Conservation (phyloP, 2,797 vertebrate species). For the Rallus crepitans region DNA sequence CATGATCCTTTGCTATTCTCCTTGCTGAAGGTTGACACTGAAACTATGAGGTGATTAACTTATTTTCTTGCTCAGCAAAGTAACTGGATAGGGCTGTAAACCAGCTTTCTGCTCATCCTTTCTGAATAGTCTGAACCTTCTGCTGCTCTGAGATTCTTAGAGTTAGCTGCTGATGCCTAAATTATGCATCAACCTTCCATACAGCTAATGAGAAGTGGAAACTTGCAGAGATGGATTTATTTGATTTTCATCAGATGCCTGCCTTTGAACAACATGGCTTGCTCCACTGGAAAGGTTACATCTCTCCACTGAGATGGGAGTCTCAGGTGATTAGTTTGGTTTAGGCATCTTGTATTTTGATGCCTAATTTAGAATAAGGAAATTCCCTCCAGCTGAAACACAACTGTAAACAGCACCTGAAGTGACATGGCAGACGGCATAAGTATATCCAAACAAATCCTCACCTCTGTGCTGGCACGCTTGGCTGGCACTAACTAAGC, state of each 20-base stretch:
- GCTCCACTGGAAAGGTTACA: background rate
- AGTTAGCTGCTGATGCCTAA: background rate
- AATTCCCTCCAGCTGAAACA: background rate
- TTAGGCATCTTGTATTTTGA: background rate
- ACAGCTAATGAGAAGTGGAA: background rate
- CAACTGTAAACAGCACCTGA: background rate
- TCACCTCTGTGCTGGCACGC: accelerated
- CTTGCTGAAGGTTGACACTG: background rate
- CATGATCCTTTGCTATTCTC: background rate
- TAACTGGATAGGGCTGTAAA: background rate
- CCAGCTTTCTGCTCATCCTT: background rate
- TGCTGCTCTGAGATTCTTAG: background rate
- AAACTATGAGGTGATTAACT: slow-evolving; percentile 1
- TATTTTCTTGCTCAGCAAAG: background rate
- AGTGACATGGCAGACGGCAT: background rate
- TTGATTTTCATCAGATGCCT: background rate
- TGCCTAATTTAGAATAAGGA: background rate
- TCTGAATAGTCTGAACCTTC: background rate
- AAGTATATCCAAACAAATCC: background rate
- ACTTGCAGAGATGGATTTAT: background rate
- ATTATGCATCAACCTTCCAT: background rate
- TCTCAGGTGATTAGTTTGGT: background rate
- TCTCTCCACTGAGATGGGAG: background rate
- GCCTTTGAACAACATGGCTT: background rate
- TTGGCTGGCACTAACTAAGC: background rate